A percentile compares a stretch with the other conserved stretches of the same genome.
phyloP scores from a whole-genome alignment of 1,140 invertebrate species.

The Pteromalus puparum region DNA sequence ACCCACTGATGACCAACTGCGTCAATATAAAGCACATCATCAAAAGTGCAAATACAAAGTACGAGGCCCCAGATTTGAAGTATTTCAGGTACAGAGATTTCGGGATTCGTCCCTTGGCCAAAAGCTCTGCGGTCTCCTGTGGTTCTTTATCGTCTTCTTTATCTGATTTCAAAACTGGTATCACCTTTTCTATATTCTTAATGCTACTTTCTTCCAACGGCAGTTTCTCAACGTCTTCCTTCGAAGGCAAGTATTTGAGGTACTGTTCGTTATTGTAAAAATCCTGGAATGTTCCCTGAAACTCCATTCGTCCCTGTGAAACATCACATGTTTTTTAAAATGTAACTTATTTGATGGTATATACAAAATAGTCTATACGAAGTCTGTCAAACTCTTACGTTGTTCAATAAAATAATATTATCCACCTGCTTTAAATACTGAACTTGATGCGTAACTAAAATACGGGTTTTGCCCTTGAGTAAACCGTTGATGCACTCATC shows the following conservation, averaged over 20 bases:
- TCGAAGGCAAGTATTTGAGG: slow-evolving; percentile 1
- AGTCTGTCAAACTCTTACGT: slow-evolving; percentile 69
- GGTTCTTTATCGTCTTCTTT: background rate
- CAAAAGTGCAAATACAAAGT: slow-evolving; percentile 1
- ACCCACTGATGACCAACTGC: slow-evolving; percentile 13
- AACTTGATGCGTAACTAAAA: slow-evolving; percentile 88
- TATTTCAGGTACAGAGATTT: slow-evolving; percentile 29
- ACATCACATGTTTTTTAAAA: background rate
- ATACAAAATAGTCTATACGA: no score
- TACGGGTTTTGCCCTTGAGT: slow-evolving; percentile 81
- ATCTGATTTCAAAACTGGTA: background rate
- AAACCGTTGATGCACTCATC: slow-evolving; percentile 80
- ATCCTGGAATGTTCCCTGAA: slow-evolving; percentile 69
- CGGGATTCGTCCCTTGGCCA: slow-evolving; percentile 12
- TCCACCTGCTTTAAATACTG: slow-evolving; percentile 85
- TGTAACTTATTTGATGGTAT: background rate
- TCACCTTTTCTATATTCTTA: background rate
- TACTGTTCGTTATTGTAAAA: slow-evolving; percentile 35
- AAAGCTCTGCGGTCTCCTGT: slow-evolving; percentile 17
- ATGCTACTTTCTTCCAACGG: background rate
- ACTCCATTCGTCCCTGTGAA: slow-evolving; percentile 65
- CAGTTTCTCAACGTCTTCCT: background rate
- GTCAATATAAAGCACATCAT: slow-evolving; percentile 2
- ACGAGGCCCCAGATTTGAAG: slow-evolving; percentile 23
- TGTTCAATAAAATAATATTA: slow-evolving; percentile 80